Percentiles rank a stretch among this genome's conserved stretches.
Evolutionary conservation across 2,113 vertebrate species (phyloP).

Genomic region (Mystacornis crossleyi): DNA sequence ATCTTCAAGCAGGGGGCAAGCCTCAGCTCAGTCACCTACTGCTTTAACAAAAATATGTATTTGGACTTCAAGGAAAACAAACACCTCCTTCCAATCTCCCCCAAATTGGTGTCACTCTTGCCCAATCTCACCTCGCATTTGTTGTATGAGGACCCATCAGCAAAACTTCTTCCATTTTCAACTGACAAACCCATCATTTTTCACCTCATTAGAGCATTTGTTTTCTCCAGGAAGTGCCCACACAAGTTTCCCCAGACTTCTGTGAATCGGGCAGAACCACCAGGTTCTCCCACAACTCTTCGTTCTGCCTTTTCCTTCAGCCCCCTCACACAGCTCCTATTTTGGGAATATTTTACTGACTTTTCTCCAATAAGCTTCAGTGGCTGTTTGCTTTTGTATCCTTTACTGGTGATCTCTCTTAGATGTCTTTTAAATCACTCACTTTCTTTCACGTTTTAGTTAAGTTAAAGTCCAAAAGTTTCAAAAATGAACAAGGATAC

Average conservation of each 20-base stretch:
- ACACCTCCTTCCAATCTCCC: rapidly evolving
- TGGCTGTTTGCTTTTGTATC: not conserved
- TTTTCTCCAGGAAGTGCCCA: not conserved
- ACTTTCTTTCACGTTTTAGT: not conserved
- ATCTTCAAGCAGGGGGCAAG: not conserved
- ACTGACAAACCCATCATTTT: rapidly evolving
- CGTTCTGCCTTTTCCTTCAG: not conserved
- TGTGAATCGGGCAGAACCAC: not conserved
- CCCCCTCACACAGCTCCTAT: rapidly evolving
- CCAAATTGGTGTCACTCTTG: not conserved
- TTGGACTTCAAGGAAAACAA: not conserved
- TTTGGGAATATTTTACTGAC: not conserved
- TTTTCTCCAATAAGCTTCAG: not conserved
- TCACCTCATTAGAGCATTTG: not conserved
- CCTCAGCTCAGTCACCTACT: not conserved
- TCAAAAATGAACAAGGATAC: not conserved
- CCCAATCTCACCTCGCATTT: not conserved
- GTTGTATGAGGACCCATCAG: not conserved
- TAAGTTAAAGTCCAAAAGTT: not conserved
- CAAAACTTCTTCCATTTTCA: not conserved
- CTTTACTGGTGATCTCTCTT: not conserved
- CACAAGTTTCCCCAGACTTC: not conserved
- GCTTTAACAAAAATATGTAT: not conserved
- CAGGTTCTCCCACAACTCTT: not conserved
- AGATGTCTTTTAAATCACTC: not conserved